A percentile compares a stretch with the other conserved stretches of the same genome.
These are phyloP conservation scores for Maniola jurtina DNA, from an alignment of 1,140 invertebrate species.

Conservation along the genomic window DNA sequence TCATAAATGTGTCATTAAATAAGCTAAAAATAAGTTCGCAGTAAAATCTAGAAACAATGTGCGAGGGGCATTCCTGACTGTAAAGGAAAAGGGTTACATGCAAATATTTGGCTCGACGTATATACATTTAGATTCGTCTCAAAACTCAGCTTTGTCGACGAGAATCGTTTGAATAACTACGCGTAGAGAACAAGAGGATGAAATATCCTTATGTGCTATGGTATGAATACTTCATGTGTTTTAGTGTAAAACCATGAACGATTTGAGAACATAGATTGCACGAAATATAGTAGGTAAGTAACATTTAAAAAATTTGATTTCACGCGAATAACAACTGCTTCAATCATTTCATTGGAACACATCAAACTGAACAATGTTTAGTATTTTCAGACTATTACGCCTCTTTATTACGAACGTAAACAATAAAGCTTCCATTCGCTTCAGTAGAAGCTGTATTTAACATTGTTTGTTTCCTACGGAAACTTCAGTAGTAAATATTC, in stretches of 20 bases:
- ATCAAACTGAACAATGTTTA: background rate
- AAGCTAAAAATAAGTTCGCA: background rate
- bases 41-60: background rate
- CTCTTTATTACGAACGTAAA: background rate
- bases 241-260: background rate
- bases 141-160: slow-evolving; percentile 7
- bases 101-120: slow-evolving; percentile 14
- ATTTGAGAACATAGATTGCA: no score
- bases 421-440: background rate
- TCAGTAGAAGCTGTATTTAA: background rate
- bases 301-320: no score
- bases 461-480: slow-evolving; percentile 9
- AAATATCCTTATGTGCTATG: background rate
- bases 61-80: background rate
- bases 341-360: background rate
- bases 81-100: slow-evolving; percentile 13
- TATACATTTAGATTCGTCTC: slow-evolving; percentile 1
- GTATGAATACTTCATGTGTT: background rate
- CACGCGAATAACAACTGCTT: no score
- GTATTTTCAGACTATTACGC: background rate
- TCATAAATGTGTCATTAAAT: background rate
- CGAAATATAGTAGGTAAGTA: no score
- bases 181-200: background rate
- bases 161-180: slow-evolving; percentile 6
- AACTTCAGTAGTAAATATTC: slow-evolving; percentile 6